These are phyloP conservation scores for Acromyrmex charruanus DNA, from an alignment of 1,140 invertebrate species.

Conservation along the genomic window DNA sequence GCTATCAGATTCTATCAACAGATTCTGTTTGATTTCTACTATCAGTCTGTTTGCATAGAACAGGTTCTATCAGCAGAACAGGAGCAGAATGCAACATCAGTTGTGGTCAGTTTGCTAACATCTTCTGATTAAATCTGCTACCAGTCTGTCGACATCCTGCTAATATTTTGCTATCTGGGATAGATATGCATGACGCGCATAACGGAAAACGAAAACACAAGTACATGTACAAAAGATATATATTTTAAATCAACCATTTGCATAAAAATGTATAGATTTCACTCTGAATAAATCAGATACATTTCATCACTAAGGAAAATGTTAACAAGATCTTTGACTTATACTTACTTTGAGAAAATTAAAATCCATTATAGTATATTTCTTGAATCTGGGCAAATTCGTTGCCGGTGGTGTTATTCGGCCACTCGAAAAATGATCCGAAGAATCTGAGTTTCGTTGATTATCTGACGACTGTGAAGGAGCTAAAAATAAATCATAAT, in stretches of 20 bases:
- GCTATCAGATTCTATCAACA: no score
- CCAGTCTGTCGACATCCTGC: no score
- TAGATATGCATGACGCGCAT: neutral
- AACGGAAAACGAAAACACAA: neutral
- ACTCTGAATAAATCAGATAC: constrained; percentile 1
- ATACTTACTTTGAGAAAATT: constrained; percentile 93
- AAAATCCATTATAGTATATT: constrained; percentile 96
- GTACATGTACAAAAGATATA: neutral
- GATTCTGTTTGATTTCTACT: no score
- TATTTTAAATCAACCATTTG: neutral
- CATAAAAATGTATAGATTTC: neutral
- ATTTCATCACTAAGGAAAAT: neutral
- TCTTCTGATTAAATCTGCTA: no score
- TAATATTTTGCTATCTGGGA: neutral
- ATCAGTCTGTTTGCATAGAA: no score
- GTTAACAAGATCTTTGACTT: neutral
- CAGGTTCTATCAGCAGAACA: no score
- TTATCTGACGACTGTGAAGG: constrained; percentile 84
- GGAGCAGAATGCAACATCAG: no score
- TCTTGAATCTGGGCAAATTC: constrained; percentile 94
- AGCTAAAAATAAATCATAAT: constrained; percentile 71
- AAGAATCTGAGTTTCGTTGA: constrained; percentile 82
- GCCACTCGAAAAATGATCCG: constrained; percentile 90
- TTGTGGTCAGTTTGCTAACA: no score
- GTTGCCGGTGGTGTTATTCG: constrained; percentile 94